A percentile compares a stretch with the other conserved stretches of the same genome.
Conservation (phyloP, 2,113 vertebrate species). For the Charina bottae region DNA sequence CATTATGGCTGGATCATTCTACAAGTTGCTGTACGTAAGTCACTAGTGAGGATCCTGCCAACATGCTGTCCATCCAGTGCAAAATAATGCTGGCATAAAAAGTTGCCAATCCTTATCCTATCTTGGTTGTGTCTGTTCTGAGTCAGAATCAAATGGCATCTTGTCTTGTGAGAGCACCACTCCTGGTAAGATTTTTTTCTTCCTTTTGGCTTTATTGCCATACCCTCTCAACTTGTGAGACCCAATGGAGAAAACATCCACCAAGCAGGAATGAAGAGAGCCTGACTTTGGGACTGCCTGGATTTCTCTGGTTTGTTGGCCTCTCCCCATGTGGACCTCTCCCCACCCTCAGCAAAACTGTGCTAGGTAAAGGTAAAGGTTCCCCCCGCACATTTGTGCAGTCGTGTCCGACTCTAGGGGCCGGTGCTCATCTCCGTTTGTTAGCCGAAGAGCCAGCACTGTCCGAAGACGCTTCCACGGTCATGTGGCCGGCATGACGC, state of each 20-base stretch:
- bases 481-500: too few species aligned
- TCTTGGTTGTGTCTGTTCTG: not conserved
- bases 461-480: too few species aligned
- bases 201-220: not conserved
- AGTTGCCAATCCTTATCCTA: not conserved
- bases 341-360: not conserved
- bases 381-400: too few species aligned
- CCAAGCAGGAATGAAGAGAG: not conserved
- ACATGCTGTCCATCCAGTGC: not conserved
- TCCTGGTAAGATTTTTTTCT: not conserved
- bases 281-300: not conserved
- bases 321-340: not conserved
- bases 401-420: too few species aligned
- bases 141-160: not conserved
- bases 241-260: not conserved
- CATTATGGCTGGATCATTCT: not conserved
- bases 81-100: not conserved
- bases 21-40: not conserved
- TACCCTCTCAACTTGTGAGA: not conserved
- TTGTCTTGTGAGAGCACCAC: not conserved
- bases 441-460: too few species aligned
- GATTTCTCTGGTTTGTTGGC: not conserved
- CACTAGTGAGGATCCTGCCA: not conserved
- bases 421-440: too few species aligned
- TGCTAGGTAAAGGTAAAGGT: too few species aligned